A percentile compares a stretch with the other conserved stretches of the same genome.
phyloP scores from a whole-genome alignment of 1,140 invertebrate genomes.

The Rhyacophila brunnea region DNA sequence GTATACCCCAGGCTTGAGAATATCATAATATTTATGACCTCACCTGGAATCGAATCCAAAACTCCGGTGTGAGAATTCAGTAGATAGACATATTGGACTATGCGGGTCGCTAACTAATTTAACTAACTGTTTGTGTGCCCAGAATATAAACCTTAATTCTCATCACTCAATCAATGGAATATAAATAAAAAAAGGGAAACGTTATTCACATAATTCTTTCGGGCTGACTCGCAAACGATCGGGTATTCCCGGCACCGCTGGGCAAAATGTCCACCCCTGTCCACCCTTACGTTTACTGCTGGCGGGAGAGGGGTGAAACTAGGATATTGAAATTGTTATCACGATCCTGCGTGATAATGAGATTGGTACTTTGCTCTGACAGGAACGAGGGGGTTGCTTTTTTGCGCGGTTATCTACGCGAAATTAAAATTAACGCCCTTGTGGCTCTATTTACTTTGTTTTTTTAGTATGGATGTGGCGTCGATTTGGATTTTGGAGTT shows the following conservation, averaged over 20 bases:
- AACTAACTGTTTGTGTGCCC: no score
- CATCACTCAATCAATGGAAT: conserved; percentile 23
- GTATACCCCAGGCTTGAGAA: no score
- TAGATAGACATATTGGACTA: no score
- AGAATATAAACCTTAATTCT: background rate
- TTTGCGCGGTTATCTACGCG: conserved; percentile 11
- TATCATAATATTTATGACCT: no score
- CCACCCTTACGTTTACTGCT: no score
- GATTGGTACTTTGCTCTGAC: conserved; percentile 12
- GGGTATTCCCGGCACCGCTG: conserved; percentile 20
- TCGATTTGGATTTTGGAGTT: no score
- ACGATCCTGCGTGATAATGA: conserved; percentile 36
- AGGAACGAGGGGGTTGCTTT: conserved; percentile 6
- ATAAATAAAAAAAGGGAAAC: conserved; percentile 19
- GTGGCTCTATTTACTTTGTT: no score
- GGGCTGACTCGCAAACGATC: conserved; percentile 30
- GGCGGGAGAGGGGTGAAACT: no score
- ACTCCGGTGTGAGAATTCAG: no score
- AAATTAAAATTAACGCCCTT: conserved; percentile 15
- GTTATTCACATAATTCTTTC: conserved; percentile 10
- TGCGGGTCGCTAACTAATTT: no score
- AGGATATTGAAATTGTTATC: conserved; percentile 36
- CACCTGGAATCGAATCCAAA: no score
- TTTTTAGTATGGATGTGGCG: no score
- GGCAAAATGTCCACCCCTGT: background rate